A percentile compares a stretch with the other conserved stretches of the same genome.
These are phyloP conservation scores for Eleginops maclovinus DNA, from an alignment of 2,113 vertebrate species.

Conservation along the genomic window DNA sequence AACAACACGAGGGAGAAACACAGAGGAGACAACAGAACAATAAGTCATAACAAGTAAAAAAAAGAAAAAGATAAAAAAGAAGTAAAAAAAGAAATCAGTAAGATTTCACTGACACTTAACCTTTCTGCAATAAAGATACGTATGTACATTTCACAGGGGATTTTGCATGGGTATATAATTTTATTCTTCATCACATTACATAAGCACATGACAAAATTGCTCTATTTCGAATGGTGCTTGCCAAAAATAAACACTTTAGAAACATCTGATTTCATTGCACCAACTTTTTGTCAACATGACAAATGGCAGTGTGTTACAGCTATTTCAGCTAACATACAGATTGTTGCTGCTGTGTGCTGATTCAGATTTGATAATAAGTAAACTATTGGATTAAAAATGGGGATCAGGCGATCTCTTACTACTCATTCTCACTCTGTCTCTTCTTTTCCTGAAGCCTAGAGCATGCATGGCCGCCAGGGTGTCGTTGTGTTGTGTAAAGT, in stretches of 20 bases:
- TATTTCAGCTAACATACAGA: constrained; percentile 73
- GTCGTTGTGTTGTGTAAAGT: constrained; percentile 7
- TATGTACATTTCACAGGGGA: constrained; percentile 90
- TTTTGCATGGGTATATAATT: constrained; percentile 91
- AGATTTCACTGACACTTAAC: constrained; percentile 83
- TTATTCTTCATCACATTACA: constrained; percentile 83
- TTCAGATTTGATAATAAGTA: constrained; percentile 77
- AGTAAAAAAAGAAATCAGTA: constrained; percentile 68
- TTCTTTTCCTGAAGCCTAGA: constrained; percentile 47
- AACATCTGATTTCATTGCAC: constrained; percentile 74
- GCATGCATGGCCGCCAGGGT: background rate
- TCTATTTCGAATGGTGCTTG: constrained; percentile 85
- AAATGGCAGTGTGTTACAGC: constrained; percentile 70
- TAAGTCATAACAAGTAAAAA: constrained; percentile 67
- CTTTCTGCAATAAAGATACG: constrained; percentile 92
- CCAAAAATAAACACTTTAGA: constrained; percentile 85
- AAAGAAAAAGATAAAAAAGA: constrained; percentile 25
- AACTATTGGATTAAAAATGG: constrained; percentile 78
- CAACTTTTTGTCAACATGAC: constrained; percentile 68
- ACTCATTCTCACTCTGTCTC: constrained; percentile 64
- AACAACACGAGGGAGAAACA: constrained; percentile 34
- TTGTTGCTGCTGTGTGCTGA: constrained; percentile 76
- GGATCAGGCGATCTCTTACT: constrained; percentile 70
- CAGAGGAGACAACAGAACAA: constrained; percentile 58
- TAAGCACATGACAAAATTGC: constrained; percentile 82